A percentile compares a stretch with the other conserved stretches of the same genome.
Evolutionary conservation across 2,113 vertebrate genomes (phyloP).

Genomic region (Prunella himalayana): DNA sequence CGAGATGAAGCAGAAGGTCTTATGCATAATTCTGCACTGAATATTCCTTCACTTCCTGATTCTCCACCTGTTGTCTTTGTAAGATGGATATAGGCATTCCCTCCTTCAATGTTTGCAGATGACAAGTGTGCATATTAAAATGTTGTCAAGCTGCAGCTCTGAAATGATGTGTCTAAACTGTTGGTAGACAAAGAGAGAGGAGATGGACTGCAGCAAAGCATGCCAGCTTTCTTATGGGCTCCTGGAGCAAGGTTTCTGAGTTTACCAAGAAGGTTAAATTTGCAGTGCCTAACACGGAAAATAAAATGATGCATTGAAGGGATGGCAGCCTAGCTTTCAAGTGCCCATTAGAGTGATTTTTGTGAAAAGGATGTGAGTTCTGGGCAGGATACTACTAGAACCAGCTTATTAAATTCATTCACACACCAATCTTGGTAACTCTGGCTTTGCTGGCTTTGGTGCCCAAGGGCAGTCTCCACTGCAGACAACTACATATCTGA

Average conservation of each 20-base stretch:
- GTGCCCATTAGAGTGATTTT: neutral
- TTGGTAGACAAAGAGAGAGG: neutral
- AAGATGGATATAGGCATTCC: neutral
- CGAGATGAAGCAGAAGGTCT: neutral
- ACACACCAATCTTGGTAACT: neutral
- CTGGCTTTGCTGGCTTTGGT: neutral
- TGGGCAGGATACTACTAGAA: neutral
- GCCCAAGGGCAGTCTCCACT: neutral
- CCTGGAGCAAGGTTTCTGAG: neutral
- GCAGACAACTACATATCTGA: neutral
- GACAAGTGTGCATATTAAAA: neutral
- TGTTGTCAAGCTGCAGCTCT: neutral
- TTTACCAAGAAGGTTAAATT: neutral
- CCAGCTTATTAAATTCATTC: neutral
- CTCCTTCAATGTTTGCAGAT: neutral
- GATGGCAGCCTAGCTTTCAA: neutral
- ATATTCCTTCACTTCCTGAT: neutral
- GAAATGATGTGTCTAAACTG: neutral
- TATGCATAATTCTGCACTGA: neutral
- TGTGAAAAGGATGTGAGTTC: neutral
- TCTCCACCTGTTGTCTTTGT: neutral
- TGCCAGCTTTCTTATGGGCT: accelerated
- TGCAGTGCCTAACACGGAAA: neutral
- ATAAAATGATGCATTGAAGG: neutral
- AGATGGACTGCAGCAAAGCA: neutral